Conservation (phyloP, 2,113 vertebrate genomes). For the Mesembrinibis cayennensis region DNA sequence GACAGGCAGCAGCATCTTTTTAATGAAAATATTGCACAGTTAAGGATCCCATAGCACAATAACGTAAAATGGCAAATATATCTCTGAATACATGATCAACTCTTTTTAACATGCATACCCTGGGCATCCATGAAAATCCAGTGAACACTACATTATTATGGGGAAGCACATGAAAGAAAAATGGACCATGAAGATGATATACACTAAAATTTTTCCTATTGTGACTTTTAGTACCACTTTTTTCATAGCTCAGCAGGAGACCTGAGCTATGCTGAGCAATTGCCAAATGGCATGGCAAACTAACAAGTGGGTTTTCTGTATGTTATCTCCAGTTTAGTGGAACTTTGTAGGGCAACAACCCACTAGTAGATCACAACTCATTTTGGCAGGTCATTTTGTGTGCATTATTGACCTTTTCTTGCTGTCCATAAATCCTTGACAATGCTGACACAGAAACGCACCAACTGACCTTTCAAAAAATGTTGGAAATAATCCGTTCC, state of each 20-base stretch:
- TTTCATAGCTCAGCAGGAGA: not conserved
- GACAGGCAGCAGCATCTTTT: not conserved
- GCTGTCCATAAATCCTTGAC: conserved; percentile 63
- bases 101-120: not conserved
- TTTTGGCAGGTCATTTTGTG: conserved; percentile 62
- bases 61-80: not conserved
- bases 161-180: not conserved
- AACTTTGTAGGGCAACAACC: conserved; percentile 31
- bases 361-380: conserved; percentile 57
- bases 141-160: not conserved
- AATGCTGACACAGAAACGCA: conserved; percentile 54
- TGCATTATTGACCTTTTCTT: conserved; percentile 69
- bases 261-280: not conserved
- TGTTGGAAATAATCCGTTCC: conserved; percentile 67
- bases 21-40: not conserved
- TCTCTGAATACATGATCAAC: not conserved
- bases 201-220: not conserved
- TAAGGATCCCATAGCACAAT: not conserved
- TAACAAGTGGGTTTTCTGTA: conserved; percentile 21
- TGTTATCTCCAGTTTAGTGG: conserved; percentile 7
- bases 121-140: not conserved
- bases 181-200: not conserved
- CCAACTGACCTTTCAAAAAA: conserved; percentile 67
- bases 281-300: not conserved
- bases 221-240: conserved; percentile 2